Evolutionary conservation across 1,140 invertebrate species (phyloP), one percentile per base, ranked within the genome.

Genomic region (Lordiphosa clarofinis): DNA sequence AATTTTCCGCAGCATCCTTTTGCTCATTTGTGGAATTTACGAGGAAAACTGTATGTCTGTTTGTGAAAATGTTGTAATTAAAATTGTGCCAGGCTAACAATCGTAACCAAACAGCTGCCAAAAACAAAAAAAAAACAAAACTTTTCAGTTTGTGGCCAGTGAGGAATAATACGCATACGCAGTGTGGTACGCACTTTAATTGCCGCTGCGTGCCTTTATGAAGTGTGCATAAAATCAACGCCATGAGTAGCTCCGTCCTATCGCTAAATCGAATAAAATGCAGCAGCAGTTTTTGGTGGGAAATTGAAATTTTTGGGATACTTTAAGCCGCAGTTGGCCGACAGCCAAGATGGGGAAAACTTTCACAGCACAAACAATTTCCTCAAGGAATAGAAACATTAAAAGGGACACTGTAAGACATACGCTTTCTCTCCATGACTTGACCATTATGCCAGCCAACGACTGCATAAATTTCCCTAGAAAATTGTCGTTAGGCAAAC

Each of bases 381-480:
- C 40, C 76, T 53, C 44, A 44, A 38, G 67, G 62, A 4, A 82
- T 67, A 68, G 72, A 82, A 72, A 72, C 62, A 75, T 72, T 82
- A 75, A 62, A 58, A 49, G 42, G 31, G 21, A 11, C 6, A 28
- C 24, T 28, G 42, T 36, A 46, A 36, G 12, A 37, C 15, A 59
- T 13, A 40, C 21, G 2, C 40, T 43, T 8, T 42, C 36, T 12
- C 15, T 40, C 36, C 31, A 24, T 56, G 40, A 31, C 44, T 47
- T 56, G 67, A 61, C 62, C 56, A 70, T 56, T 68, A 56, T 54
- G 24, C 59, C 61, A 13, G 42, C 37, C 13, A 19, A 10, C 35
- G 67, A 60, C 67, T 76, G 59, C 67, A 75, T 78, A 67, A 78
- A 63, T 75, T 71, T 47, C 28, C 31, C 4, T 1, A 11, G 43